Base-by-base conservation (phyloP, 2,888 invertebrate genomes). In the Colletes collaris region DNA sequence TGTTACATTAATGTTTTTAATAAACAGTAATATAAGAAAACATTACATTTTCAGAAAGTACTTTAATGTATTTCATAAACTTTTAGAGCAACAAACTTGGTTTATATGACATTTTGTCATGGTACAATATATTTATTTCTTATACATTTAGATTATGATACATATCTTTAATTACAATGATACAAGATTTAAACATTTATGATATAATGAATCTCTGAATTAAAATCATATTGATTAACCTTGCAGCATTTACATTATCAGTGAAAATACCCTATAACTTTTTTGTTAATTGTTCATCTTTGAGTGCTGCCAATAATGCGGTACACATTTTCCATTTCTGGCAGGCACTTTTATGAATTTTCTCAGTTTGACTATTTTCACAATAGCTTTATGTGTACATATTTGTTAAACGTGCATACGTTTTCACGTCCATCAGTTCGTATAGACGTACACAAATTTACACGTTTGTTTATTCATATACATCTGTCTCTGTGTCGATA, bases 151-250 rank as follows among this genome's bases (percentile, higher is more conserved):
- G 88, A 90, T 91, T 91, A 90, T 90, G 84, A 87, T 91, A 91
- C 88, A 91, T 90, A 89, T 88, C 81, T 89, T 88, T 89, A 90
- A 90, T 92, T 91, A 91, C 91, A 92, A 90, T 91, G 86, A 91
- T 91, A 91, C 90, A 91, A 90, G 90, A 89, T 89, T 91, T 89
- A 90, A 91, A 92, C 91, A 91, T 91, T 92, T 91, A 91, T 91
- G 91, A 90, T 90, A 92, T 90, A 90, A 90, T 92, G 89, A 89
- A 86, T 90, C 87, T 87, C 82, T 88, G 84, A 84, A 89, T 90
- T 89, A 88, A 89, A 90, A 90, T 89, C 81, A 87, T 88, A 88
- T 79, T 88, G 79, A 79, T 89, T 83, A 83, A 85, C 81, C 72
- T 86, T 87, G 84, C 82, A 87, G 87, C 86, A 85, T 86, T 85